phyloP scores from a whole-genome alignment of 2,888 invertebrate species.

The Teinopalpus imperialis region DNA sequence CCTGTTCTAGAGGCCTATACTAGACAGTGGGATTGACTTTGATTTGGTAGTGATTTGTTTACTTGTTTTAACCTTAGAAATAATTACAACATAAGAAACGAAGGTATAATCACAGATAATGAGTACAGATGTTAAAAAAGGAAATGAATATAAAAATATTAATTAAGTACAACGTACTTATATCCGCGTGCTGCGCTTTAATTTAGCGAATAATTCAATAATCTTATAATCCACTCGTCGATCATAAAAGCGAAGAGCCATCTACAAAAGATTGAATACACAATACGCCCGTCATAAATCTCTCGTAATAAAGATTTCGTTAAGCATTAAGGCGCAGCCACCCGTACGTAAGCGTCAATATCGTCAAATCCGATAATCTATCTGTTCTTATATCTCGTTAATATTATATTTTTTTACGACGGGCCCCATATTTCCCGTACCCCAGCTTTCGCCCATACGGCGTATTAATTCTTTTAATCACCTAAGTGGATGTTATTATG shows the following conservation, averaged over 20 bases:
- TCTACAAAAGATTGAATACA: slow-evolving; percentile 32
- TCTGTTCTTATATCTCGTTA: slow-evolving; percentile 27
- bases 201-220: slow-evolving; percentile 25
- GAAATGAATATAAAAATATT: too few species aligned
- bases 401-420: slow-evolving; percentile 27
- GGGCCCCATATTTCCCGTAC: slow-evolving; percentile 27
- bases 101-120: too few species aligned
- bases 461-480: slow-evolving; percentile 43
- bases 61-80: too few species aligned
- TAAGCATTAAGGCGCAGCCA: slow-evolving; percentile 44
- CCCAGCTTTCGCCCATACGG: slow-evolving; percentile 23
- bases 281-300: slow-evolving; percentile 43
- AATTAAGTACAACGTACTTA: too few species aligned
- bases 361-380: slow-evolving; percentile 36
- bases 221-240: slow-evolving; percentile 27
- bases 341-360: slow-evolving; percentile 35
- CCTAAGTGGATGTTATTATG: slow-evolving; percentile 29
- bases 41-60: too few species aligned
- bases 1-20: too few species aligned
- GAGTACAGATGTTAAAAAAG: too few species aligned
- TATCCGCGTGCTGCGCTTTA: slow-evolving; percentile 8
- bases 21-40: too few species aligned
- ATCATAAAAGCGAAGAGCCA: slow-evolving; percentile 32
- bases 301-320: slow-evolving; percentile 47
- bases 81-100: too few species aligned